Percentiles rank a stretch among this genome's conserved stretches.
These are phyloP conservation scores for chimpanzee (Pan troglodytes) DNA, from an alignment of 2,113 vertebrate species.

Conservation along the genomic window NHGRI_mPanTro3-v2.1_pri NC_072417.2:54234001-54234500, in stretches of 20 bases:
- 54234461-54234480: no score
- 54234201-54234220: not conserved
- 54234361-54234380: accelerated
- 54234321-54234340: not conserved
- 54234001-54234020: not conserved
- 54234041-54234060: not conserved
- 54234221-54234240: no score
- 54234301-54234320: not conserved
- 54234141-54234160: not conserved
- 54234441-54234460: no score
- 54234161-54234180: not conserved
- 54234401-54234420: no score
- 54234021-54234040: not conserved
- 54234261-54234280: not conserved
- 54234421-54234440: no score
- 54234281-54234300: no score
- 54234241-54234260: not conserved
- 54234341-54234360: not conserved
- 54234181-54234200: accelerated
- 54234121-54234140: not conserved
- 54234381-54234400: no score
- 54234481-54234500: not conserved
- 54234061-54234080: not conserved
- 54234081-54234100: no score
- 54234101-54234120: no score